Percentiles rank a stretch among this genome's conserved stretches.
Evolutionary conservation across 92 coral and sea anemone species (phyloP).

Genomic region (Heteractis magnifica): DNA sequence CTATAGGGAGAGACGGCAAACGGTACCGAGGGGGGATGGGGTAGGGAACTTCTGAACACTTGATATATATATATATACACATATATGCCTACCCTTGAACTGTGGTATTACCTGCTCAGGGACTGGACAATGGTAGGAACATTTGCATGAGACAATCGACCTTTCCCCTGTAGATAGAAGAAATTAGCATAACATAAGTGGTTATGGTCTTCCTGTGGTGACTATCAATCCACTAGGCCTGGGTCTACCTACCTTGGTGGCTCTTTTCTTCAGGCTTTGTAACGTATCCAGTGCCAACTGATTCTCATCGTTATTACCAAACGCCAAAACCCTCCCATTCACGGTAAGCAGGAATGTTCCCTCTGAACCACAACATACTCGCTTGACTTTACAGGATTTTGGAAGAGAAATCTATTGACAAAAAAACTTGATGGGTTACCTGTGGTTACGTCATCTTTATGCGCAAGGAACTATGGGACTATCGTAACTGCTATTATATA

Average conservation of each 20-base stretch:
- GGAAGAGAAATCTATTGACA: slow-evolving; percentile 59
- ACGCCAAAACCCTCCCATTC: slow-evolving; percentile 89
- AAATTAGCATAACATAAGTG: neutral
- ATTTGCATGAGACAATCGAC: slow-evolving; percentile 66
- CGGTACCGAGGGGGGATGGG: too few relatives aligned
- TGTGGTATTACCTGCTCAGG: slow-evolving; percentile 66
- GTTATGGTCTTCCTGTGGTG: neutral
- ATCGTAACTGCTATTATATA: too few relatives aligned
- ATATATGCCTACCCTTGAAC: neutral
- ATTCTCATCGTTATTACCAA: slow-evolving; percentile 96
- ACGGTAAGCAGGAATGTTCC: slow-evolving; percentile 80
- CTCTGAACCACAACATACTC: slow-evolving; percentile 84
- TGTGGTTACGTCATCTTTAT: neutral
- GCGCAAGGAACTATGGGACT: neutral
- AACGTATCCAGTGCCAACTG: slow-evolving; percentile 86
- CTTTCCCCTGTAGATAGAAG: slow-evolving; percentile 35
- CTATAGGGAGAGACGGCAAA: too few relatives aligned
- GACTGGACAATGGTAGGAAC: slow-evolving; percentile 80
- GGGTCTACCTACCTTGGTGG: slow-evolving; percentile 49
- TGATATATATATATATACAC: neutral
- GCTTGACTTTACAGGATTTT: slow-evolving; percentile 68
- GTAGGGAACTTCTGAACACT: too few relatives aligned
- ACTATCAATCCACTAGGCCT: neutral
- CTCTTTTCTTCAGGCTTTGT: slow-evolving; percentile 84
- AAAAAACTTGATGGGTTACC: neutral